These are phyloP conservation scores for Trachelus tabidus DNA, from an alignment of 2,888 invertebrate species.

Conservation along the genomic window DNA sequence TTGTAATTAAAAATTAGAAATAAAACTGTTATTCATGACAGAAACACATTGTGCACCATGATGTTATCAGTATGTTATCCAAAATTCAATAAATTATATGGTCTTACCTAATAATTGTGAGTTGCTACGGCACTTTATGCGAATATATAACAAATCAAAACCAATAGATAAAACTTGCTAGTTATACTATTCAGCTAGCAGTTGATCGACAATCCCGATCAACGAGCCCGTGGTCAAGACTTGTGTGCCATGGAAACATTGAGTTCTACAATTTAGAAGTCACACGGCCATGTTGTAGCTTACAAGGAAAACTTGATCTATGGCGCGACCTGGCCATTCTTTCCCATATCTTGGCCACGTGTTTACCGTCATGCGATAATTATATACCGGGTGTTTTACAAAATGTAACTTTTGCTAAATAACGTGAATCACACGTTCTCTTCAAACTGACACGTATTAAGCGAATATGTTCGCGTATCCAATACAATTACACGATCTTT, in stretches of 20 bases:
- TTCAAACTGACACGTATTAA: not conserved
- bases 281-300: not conserved
- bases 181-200: not conserved
- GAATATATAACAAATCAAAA: not conserved
- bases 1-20: not conserved
- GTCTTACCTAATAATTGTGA: not conserved
- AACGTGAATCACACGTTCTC: not conserved
- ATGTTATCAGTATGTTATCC: not conserved
- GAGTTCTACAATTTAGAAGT: not conserved
- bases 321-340: not conserved
- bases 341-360: not conserved
- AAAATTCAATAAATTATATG: not conserved
- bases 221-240: conserved; percentile 1
- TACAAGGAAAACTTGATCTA: not conserved
- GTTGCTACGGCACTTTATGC: not conserved
- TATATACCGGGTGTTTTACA: not conserved
- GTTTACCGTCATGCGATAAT: not conserved
- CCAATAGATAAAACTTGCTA: not conserved
- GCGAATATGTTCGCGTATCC: not conserved
- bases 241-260: conserved; percentile 3
- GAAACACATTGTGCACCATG: not conserved
- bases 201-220: conserved; percentile 3
- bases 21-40: not conserved
- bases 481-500: not conserved
- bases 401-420: not conserved